Conservation (phyloP, 2,113 vertebrate genomes). For the Antennarius striatus region DNA sequence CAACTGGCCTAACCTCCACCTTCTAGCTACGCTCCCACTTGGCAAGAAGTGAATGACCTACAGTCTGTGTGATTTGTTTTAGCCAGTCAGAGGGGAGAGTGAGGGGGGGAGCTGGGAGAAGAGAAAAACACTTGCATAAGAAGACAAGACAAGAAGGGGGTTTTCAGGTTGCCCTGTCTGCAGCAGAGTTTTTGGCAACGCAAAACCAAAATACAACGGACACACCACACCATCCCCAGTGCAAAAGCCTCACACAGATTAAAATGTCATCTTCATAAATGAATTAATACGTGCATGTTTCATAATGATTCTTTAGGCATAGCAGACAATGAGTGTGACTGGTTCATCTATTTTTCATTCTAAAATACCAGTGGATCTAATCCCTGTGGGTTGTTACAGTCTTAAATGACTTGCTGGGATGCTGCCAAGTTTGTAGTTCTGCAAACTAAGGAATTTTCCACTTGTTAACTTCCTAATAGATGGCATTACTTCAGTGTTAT, state of each 20-base stretch:
- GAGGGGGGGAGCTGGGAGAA: constrained; percentile 23
- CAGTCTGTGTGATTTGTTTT: constrained; percentile 63
- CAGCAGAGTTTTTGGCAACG: constrained; percentile 23
- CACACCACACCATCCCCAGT: constrained; percentile 6
- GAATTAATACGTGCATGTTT: constrained; percentile 22
- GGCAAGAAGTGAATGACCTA: constrained; percentile 78
- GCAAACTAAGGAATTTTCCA: constrained; percentile 74
- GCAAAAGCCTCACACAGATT: constrained; percentile 26
- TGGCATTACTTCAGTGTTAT: constrained; percentile 48
- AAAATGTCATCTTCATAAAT: constrained; percentile 30
- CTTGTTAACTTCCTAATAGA: constrained; percentile 58
- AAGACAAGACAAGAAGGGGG: constrained; percentile 20
- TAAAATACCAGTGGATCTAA: constrained; percentile 61
- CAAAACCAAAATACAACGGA: background rate
- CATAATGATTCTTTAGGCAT: constrained; percentile 43
- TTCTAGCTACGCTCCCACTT: constrained; percentile 55
- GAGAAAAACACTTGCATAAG: constrained; percentile 51
- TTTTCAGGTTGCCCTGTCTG: constrained; percentile 35
- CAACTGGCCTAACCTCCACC: constrained; percentile 35
- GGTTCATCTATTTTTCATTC: constrained; percentile 71
- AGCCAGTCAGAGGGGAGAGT: constrained; percentile 26
- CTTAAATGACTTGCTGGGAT: constrained; percentile 68
- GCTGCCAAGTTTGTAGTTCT: constrained; percentile 62
- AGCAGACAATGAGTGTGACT: constrained; percentile 58
- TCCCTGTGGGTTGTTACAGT: constrained; percentile 59